Base-by-base conservation (phyloP, 2,888 invertebrate species). In the Diarsia dahlii region DNA sequence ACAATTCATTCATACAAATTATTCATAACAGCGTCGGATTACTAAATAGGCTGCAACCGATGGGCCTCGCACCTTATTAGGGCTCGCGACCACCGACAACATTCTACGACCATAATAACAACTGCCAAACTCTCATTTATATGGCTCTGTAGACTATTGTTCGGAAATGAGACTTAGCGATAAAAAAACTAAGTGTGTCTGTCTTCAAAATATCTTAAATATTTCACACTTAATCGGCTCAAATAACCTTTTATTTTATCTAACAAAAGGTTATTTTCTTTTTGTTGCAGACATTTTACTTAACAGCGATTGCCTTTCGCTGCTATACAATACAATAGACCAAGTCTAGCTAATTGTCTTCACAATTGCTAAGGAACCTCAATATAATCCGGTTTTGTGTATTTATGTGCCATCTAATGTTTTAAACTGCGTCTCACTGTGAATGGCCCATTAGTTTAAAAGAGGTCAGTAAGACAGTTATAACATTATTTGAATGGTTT, bases 21-120 rank as follows among this genome's bases (percentile, higher is more conserved):
- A 82, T 85, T 82, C 77, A 77, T 85, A 73, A 73, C 71, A 77
- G 50, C 66, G 82, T 46, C 63, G 82, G 82, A 70, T 81, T 85
- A 63, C 82, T 72, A 82, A 85, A 77, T 77, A 85, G 39, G 85
- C 54, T 72, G 12, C 67, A 56, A 56, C 70, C 70, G 39, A 73
- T 82, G 67, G 72, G 67, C 72, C 82, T 63, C 82, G 63, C 77
- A 18, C 72, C 82, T 58, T 77, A 46, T 68, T 67, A n/a, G 78
- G 82, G 34, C 66, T 60, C 39, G 46, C 20, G 52, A 58, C 74
- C 58, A 63, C 50, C 15, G 28, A 15, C 56, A n/a, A 71, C 48
- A 63, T 63, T 48, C 71, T 70, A 64, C 58, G 48, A 28, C 64
- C 68, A 71, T 81, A 74, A 56, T 34, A 66, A 68, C 69, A 56